Percentiles rank a stretch among this genome's conserved stretches.
Conservation (phyloP, 2,888 invertebrate genomes). For the Pinctada fucata region DNA sequence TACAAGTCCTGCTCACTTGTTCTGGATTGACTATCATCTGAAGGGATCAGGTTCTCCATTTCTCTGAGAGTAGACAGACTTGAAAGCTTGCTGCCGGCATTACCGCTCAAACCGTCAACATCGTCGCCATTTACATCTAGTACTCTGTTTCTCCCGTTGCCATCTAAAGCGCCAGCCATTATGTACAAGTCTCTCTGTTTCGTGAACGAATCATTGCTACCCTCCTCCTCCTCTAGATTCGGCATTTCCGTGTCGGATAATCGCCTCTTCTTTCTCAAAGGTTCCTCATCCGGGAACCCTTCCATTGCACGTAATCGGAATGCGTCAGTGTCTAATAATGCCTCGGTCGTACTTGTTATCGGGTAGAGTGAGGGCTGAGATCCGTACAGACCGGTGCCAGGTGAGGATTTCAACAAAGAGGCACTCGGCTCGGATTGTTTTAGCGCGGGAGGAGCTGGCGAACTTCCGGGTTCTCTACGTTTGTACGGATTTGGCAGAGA, state of each 20-base stretch:
- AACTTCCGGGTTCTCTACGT: conserved; percentile 61
- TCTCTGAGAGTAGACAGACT: conserved; percentile 32
- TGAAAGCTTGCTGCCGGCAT: conserved; percentile 1
- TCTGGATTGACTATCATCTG: conserved; percentile 29
- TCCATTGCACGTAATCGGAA: conserved; percentile 13
- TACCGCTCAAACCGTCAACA: background rate
- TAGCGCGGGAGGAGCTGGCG: conserved; percentile 27
- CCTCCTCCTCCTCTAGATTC: conserved; percentile 15
- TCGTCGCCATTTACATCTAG: conserved; percentile 11
- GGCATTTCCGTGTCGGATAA: conserved; percentile 55
- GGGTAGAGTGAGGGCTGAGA: conserved; percentile 39
- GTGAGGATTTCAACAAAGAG: conserved; percentile 17
- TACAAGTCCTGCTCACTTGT: conserved; percentile 23
- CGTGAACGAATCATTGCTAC: conserved; percentile 13
- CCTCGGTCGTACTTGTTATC: conserved; percentile 50
- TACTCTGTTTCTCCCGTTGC: conserved; percentile 40
- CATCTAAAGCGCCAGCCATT: conserved; percentile 32
- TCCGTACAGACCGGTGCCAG: conserved; percentile 12
- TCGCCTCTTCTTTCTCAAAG: conserved; percentile 53
- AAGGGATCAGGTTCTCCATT: conserved; percentile 42
- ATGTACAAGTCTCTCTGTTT: conserved; percentile 26
- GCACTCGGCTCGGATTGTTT: conserved; percentile 3
- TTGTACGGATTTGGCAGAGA: conserved; percentile 74
- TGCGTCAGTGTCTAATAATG: conserved; percentile 48
- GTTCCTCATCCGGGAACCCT: conserved; percentile 33